Conservation (phyloP, 2,888 invertebrate species). For the Thymelicus lineola region DNA sequence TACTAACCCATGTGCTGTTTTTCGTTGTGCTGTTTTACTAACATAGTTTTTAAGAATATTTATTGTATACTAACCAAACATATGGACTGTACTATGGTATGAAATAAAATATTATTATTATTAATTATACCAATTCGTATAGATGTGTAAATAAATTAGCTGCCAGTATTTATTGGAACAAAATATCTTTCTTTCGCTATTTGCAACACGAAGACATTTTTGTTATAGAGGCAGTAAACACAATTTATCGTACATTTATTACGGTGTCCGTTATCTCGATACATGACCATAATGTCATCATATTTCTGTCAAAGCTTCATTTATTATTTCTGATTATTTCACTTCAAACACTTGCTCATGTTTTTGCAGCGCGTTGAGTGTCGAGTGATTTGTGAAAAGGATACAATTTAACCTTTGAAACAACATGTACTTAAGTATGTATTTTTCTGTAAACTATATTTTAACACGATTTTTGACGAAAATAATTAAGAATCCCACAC, state of each 20-base stretch:
- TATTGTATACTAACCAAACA: constrained; percentile 5
- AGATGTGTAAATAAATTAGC: too few relatives aligned
- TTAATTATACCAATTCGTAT: not conserved
- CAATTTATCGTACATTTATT: constrained; percentile 5
- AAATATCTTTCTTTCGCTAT: too few relatives aligned
- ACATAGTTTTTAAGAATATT: too few relatives aligned
- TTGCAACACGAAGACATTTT: too few relatives aligned
- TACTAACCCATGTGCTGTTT: too few relatives aligned
- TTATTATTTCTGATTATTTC: constrained; percentile 3
- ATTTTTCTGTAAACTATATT: too few relatives aligned
- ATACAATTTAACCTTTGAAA: not conserved
- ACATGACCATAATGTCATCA: not conserved
- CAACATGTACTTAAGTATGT: too few relatives aligned
- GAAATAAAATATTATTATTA: constrained; percentile 20
- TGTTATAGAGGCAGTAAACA: not conserved
- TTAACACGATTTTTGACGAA: too few relatives aligned
- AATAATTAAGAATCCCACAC: not conserved
- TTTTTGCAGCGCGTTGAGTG: constrained; percentile 3
- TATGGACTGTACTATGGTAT: constrained; percentile 5
- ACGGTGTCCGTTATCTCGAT: not conserved
- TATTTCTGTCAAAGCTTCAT: constrained; percentile 11
- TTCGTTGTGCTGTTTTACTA: too few relatives aligned
- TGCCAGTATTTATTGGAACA: too few relatives aligned
- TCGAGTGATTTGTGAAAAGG: not conserved
- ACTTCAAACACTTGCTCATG: not conserved